phyloP scores from a whole-genome alignment of 1,140 invertebrate species.

The Oryctes rhinoceros region DNA sequence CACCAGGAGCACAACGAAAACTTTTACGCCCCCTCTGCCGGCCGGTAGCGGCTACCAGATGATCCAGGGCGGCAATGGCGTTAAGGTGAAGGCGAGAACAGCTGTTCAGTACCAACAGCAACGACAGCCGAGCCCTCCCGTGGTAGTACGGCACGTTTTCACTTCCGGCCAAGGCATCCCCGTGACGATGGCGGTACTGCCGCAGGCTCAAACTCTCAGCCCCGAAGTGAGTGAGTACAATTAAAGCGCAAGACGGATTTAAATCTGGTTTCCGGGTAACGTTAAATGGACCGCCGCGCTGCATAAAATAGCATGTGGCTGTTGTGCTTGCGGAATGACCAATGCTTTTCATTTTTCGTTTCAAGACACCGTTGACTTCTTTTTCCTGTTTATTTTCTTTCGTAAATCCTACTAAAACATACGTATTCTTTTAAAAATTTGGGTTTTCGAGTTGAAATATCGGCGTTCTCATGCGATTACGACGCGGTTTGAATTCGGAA shows the following conservation, averaged over 20 bases:
- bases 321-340: too few relatives aligned
- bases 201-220: slow-evolving; percentile 58
- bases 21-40: slow-evolving; percentile 60
- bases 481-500: too few relatives aligned
- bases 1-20: slow-evolving; percentile 56
- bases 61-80: slow-evolving; percentile 55
- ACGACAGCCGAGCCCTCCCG: slow-evolving; percentile 60
- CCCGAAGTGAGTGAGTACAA: slow-evolving; percentile 58
- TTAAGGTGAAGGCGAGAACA: slow-evolving; percentile 54
- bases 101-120: slow-evolving; percentile 56
- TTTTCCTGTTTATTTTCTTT: not conserved
- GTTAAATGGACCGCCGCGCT: not conserved
- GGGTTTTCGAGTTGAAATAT: too few relatives aligned
- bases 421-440: slow-evolving; percentile 8
- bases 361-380: not conserved
- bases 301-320: not conserved
- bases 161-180: slow-evolving; percentile 65
- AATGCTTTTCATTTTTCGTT: too few relatives aligned
- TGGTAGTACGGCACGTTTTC: slow-evolving; percentile 69
- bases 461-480: too few relatives aligned
- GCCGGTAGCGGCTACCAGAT: slow-evolving; percentile 51
- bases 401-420: not conserved
- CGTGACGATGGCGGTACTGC: slow-evolving; percentile 67
- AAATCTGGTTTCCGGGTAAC: not conserved
- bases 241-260: not conserved